Evolutionary conservation across 2,113 vertebrate genomes (phyloP).

Genomic region (Campylomormyrus numenius): DNA sequence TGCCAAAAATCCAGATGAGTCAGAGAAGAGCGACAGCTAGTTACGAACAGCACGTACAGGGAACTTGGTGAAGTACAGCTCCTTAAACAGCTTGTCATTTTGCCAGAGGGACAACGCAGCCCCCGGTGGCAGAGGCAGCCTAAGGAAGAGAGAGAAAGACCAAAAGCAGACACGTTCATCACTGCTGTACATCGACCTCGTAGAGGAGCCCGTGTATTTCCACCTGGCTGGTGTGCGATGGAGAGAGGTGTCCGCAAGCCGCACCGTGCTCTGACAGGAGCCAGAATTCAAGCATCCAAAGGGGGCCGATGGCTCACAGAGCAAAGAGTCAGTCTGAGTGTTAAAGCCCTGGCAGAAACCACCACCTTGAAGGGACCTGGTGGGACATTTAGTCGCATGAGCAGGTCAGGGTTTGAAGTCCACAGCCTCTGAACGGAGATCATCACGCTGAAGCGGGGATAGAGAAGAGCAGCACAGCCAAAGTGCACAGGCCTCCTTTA

Average conservation of each 20-base stretch:
- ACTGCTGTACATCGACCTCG: not conserved
- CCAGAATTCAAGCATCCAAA: not conserved
- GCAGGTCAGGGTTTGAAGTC: not conserved
- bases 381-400: not conserved
- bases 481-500: not conserved
- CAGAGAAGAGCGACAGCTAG: not conserved
- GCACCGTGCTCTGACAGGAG: not conserved
- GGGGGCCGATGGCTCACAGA: not conserved
- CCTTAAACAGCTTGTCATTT: conserved; percentile 73
- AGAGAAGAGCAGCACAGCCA: not conserved
- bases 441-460: not conserved
- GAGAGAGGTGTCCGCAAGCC: not conserved
- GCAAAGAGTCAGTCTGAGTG: not conserved
- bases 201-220: not conserved
- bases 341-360: not conserved
- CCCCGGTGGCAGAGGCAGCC: conserved; percentile 86
- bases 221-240: not conserved
- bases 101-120: conserved; percentile 85
- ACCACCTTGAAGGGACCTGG: not conserved
- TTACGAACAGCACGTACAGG: conserved; percentile 67
- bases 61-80: conserved; percentile 87
- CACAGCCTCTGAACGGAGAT: not conserved
- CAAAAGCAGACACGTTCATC: not conserved
- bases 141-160: conserved; percentile 37
- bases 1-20: not conserved